phyloP scores from a whole-genome alignment of 2,888 invertebrate genomes.

The Drosophila macrothrix region DNA sequence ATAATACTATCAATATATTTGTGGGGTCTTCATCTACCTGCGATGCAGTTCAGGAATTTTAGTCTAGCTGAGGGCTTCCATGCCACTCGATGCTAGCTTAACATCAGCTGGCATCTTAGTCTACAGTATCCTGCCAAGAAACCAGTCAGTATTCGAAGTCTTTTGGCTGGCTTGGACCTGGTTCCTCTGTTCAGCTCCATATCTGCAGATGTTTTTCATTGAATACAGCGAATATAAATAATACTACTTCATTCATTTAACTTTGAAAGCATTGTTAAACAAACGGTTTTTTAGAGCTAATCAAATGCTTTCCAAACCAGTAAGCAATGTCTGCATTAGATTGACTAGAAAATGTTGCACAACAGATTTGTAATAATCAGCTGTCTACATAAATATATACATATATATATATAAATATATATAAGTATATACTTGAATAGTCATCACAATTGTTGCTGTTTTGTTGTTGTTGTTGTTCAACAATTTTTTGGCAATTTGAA shows the following conservation, averaged over 20 bases:
- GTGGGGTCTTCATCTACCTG: too few species aligned
- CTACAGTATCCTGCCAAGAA: neutral
- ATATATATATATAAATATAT: neutral
- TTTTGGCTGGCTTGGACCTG: neutral
- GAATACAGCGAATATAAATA: neutral
- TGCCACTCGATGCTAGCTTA: too few species aligned
- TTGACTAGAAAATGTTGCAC: neutral
- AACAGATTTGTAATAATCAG: neutral
- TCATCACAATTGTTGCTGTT: neutral
- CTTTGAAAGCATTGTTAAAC: neutral
- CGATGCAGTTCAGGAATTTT: too few species aligned
- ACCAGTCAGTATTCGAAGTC: neutral
- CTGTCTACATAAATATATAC: neutral
- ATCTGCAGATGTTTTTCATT: neutral
- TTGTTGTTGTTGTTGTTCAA: neutral
- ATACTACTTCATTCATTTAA: neutral
- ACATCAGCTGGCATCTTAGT: neutral
- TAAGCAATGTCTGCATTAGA: neutral
- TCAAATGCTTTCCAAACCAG: neutral
- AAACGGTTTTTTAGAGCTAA: neutral
- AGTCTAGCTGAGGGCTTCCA: too few species aligned
- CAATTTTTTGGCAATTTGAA: slow-evolving; percentile 31
- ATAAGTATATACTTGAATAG: neutral
- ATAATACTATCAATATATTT: neutral
- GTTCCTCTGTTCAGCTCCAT: neutral